Percentiles rank a stretch among this genome's conserved stretches.
Conservation (phyloP, 2,888 invertebrate genomes). For the Oxytorus armatus region DNA sequence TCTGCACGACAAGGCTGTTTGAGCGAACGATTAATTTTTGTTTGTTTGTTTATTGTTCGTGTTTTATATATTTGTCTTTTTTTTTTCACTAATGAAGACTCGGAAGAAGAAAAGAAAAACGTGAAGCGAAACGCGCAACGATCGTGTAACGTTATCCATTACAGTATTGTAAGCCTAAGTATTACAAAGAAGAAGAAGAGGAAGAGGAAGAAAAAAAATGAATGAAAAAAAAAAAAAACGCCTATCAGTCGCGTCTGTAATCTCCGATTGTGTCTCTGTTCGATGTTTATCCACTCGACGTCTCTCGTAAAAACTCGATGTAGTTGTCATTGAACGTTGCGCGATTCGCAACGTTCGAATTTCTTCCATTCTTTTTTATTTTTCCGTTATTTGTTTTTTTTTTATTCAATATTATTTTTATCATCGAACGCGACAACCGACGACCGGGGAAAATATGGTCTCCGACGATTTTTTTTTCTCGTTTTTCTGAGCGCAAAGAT, state of each 20-base stretch:
- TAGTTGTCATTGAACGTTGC: conserved; percentile 38
- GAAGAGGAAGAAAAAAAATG: conserved; percentile 38
- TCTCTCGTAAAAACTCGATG: conserved; percentile 47
- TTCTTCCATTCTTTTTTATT: conserved; percentile 19
- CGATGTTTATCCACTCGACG: conserved; percentile 58
- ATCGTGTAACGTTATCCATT: conserved; percentile 78
- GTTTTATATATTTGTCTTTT: conserved; percentile 44
- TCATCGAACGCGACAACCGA: conserved; percentile 7
- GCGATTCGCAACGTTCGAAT: conserved; percentile 42
- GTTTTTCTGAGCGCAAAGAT: too few relatives aligned
- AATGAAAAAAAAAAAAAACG: conserved; percentile 33
- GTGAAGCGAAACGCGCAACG: conserved; percentile 69
- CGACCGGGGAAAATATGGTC: too few relatives aligned
- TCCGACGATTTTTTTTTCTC: too few relatives aligned
- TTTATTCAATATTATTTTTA: too few relatives aligned
- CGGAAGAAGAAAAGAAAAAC: conserved; percentile 46
- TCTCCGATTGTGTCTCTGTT: conserved; percentile 58
- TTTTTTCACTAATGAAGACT: conserved; percentile 52
- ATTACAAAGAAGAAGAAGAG: conserved; percentile 70
- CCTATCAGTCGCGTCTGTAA: conserved; percentile 58
- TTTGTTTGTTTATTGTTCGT: conserved; percentile 46
- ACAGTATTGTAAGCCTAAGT: conserved; percentile 81
- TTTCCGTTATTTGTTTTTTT: conserved; percentile 20
- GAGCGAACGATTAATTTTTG: conserved; percentile 41
- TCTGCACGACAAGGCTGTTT: conserved; percentile 57